These are phyloP conservation scores for Gouania willdenowi DNA, from an alignment of 2,797 vertebrate species.

Conservation along the genomic window DNA sequence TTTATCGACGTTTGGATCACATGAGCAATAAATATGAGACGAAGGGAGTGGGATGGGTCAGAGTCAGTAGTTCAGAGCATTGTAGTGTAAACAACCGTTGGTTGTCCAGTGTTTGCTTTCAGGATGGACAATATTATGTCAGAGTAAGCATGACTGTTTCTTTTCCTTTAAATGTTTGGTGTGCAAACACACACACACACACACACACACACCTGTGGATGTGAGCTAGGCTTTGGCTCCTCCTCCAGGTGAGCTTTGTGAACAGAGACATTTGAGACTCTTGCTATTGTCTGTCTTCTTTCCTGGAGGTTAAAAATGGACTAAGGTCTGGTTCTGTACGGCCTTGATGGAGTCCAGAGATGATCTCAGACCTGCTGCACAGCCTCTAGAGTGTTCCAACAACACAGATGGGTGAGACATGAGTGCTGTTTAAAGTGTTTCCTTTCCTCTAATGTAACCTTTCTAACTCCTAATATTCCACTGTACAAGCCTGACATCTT, in stretches of 20 bases:
- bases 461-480: too few species aligned
- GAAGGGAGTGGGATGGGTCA: too few species aligned
- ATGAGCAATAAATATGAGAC: too few species aligned
- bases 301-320: conserved; percentile 22
- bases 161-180: conserved; percentile 32
- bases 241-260: conserved; percentile 34
- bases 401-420: conserved; percentile 47
- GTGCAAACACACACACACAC: conserved; percentile 54
- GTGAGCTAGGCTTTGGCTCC: conserved; percentile 39
- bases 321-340: conserved; percentile 12
- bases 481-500: background rate
- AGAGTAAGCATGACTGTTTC: background rate
- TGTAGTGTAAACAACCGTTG: too few species aligned
- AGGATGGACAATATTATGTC: too few species aligned
- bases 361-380: conserved; percentile 27
- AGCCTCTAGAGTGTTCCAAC: conserved; percentile 1
- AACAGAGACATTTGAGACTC: conserved; percentile 43
- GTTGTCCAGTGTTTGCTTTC: too few species aligned
- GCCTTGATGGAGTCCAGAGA: conserved; percentile 31
- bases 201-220: conserved; percentile 20
- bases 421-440: too few species aligned
- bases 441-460: background rate
- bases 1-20: too few species aligned
- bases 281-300: conserved; percentile 31
- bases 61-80: too few species aligned